These are phyloP conservation scores for Candidula unifasciata DNA, from an alignment of 2,888 invertebrate genomes.

Conservation along the genomic window DNA sequence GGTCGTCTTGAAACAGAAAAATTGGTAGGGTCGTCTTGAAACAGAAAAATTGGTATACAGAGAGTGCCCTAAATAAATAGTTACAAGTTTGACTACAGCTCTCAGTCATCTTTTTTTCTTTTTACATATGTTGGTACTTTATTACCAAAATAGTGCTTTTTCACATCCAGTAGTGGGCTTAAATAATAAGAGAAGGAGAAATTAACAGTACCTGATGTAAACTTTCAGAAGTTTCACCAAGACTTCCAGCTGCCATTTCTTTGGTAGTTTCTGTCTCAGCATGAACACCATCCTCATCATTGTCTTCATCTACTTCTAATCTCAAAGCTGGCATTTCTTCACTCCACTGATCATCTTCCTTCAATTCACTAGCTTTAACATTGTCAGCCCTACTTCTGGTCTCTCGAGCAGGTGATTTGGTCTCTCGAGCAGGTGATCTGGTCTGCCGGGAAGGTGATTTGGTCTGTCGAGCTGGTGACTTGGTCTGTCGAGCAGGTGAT, in stretches of 20 bases:
- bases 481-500: neutral
- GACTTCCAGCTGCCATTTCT: neutral
- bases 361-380: neutral
- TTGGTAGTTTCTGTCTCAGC: neutral
- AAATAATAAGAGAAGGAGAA: neutral
- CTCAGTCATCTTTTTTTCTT: too few species aligned
- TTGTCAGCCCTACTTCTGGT: neutral
- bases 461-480: neutral
- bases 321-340: slow-evolving; percentile 41
- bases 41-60: too few species aligned
- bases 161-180: neutral
- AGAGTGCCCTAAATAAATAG: too few species aligned
- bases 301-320: slow-evolving; percentile 39
- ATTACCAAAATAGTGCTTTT: too few species aligned
- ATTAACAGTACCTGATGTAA: neutral
- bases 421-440: neutral
- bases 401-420: neutral
- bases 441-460: neutral
- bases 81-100: too few species aligned
- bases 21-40: too few species aligned
- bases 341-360: slow-evolving; percentile 13
- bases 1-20: too few species aligned
- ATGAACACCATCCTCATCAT: slow-evolving; percentile 2
- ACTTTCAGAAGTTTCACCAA: slow-evolving; percentile 1
- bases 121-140: too few species aligned